Percentiles rank a stretch among this genome's conserved stretches.
phyloP scores from a whole-genome alignment of 2,797 vertebrate species.

The Esox lucius region DNA sequence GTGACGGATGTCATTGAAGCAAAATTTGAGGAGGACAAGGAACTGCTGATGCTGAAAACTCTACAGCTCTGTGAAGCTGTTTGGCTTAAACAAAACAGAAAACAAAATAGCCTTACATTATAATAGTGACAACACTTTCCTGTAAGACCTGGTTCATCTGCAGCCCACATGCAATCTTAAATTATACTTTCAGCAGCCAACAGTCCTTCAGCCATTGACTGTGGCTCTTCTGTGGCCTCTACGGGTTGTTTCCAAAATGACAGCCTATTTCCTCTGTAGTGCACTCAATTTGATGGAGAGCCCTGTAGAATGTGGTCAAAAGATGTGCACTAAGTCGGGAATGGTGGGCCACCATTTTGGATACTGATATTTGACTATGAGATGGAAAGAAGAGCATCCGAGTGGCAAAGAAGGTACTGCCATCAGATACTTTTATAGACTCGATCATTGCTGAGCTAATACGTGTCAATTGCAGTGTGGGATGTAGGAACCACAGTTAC shows the following conservation, averaged over 20 bases:
- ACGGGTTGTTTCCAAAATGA: slow-evolving; percentile 15
- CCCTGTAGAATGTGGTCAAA: background rate
- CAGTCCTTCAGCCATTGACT: slow-evolving; percentile 46
- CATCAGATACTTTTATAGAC: background rate
- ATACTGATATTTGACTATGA: slow-evolving; percentile 35
- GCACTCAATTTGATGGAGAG: background rate
- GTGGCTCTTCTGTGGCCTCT: slow-evolving; percentile 56
- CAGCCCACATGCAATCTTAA: background rate
- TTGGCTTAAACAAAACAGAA: slow-evolving; percentile 31
- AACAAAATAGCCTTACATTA: background rate
- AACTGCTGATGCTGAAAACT: background rate
- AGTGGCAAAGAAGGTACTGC: background rate
- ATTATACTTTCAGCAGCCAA: background rate
- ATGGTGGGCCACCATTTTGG: background rate
- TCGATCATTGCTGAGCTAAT: background rate
- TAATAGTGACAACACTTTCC: background rate
- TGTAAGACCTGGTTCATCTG: background rate
- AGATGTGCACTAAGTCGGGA: background rate
- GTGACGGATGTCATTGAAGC: no score
- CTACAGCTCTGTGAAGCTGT: slow-evolving; percentile 66
- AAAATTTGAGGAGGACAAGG: background rate
- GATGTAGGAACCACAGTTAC: background rate
- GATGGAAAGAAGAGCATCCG: background rate
- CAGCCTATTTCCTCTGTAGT: background rate
- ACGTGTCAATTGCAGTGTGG: background rate